Evolutionary conservation across 2,888 invertebrate genomes (phyloP), one percentile per base, ranked within the genome.

Genomic region (Drosophila emarginata): DNA sequence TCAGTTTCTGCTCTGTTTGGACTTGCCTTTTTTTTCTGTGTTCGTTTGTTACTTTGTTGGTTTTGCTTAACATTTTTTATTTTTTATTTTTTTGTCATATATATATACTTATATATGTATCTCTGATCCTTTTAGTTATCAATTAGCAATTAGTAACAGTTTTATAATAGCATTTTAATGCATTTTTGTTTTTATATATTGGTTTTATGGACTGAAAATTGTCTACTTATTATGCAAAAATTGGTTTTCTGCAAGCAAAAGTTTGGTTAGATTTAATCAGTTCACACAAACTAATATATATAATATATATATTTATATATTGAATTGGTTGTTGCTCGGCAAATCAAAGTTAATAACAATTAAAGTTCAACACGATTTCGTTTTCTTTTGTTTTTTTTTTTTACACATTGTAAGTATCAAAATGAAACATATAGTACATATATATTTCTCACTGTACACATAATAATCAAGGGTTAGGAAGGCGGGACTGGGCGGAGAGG

Each of bases 91-190:
- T 21, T 59, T 45, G 26, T 9, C 11, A 23, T 26, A 1, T 18
- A 15, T 39, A 18, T 50, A 39, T 59, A 39, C n/a, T 58, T 62
- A n/a, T 50, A 21, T 56, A 60, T 50, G 59, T 51, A 50, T 40
- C n/a, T 58, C 52, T 59, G 64, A 57, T 61, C 39, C 58, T 60
- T 23, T 75, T 69, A 54, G 64, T 66, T 64, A 82, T 83, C 61
- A 77, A 82, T 78, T 80, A 67, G 78, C 69, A 83, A 83, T 75
- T 79, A 72, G 79, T 81, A 84, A 84, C 88, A 84, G 77, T 84
- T 45, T 45, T 78, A 73, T 71, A 69, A 72, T 78, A 80, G 78
- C 69, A 63, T 61, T 85, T 79, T 77, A 67, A 74, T 74, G 62
- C 50, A 36, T 61, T 60, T 58, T 54, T 53, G 36, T 51, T 51